Evolutionary conservation across 2,797 vertebrate species (phyloP).

Genomic region (Podargus strigoides): DNA sequence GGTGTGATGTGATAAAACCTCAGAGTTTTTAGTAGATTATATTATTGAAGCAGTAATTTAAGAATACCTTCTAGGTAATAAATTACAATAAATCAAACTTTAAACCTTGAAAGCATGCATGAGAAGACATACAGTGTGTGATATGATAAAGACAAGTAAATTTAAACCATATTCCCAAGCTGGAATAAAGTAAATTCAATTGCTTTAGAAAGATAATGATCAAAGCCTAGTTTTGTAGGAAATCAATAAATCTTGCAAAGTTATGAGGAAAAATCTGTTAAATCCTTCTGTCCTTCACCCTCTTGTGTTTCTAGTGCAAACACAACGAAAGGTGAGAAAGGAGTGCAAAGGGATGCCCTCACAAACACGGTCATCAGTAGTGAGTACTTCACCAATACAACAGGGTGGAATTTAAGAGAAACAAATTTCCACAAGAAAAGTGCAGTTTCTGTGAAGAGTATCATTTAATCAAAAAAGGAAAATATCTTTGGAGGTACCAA

Average conservation of each 20-base stretch:
- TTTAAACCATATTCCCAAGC: neutral
- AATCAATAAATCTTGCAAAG: constrained; percentile 2
- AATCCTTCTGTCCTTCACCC: neutral
- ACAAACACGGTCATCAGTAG: neutral
- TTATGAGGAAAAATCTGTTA: neutral
- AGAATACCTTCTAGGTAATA: constrained; percentile 43
- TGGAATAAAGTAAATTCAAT: neutral
- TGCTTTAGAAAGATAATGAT: constrained; percentile 8
- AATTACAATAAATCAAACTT: constrained; percentile 59
- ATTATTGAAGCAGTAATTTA: constrained; percentile 52
- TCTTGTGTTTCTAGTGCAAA: neutral
- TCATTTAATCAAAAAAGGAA: neutral
- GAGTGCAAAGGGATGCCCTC: neutral
- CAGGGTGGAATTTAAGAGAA: neutral
- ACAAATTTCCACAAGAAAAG: neutral
- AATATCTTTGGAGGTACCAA: neutral
- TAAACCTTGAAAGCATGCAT: neutral
- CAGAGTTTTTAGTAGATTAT: constrained; percentile 47
- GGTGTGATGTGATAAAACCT: constrained; percentile 42
- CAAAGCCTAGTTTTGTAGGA: neutral
- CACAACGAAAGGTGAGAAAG: neutral
- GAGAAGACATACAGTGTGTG: neutral
- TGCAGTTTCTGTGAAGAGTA: neutral
- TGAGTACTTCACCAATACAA: neutral
- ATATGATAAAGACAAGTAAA: neutral